These are phyloP conservation scores for Catostomus latipinnis DNA, from an alignment of 2,797 vertebrate genomes.

Conservation along the genomic window DNA sequence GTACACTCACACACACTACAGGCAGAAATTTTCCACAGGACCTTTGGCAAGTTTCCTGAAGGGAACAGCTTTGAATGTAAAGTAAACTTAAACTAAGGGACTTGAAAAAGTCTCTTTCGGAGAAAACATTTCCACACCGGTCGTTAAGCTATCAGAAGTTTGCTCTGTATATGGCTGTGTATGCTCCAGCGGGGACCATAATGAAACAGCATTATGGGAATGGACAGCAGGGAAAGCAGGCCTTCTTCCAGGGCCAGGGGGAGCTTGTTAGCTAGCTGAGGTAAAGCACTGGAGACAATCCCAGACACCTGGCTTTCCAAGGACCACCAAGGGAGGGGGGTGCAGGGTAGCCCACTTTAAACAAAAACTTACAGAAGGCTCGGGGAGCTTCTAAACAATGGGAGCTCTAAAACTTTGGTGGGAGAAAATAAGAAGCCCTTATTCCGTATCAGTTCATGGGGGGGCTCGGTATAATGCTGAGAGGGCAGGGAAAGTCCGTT, in stretches of 20 bases:
- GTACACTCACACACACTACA: not conserved
- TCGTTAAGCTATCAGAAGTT: constrained; percentile 63
- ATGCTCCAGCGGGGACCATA: constrained; percentile 66
- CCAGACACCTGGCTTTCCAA: constrained; percentile 84
- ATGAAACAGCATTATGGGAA: constrained; percentile 78
- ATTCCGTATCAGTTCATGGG: not conserved
- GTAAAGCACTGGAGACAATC: constrained; percentile 77
- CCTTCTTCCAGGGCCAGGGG: constrained; percentile 70
- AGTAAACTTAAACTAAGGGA: constrained; percentile 55
- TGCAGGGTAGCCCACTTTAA: constrained; percentile 51
- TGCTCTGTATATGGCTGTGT: constrained; percentile 65
- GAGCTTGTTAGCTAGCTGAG: constrained; percentile 74
- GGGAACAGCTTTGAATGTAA: constrained; percentile 32
- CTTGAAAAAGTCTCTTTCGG: constrained; percentile 55
- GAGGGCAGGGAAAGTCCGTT: not conserved
- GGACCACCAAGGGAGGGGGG: constrained; percentile 78
- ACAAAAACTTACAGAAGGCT: constrained; percentile 67
- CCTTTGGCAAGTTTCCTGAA: constrained; percentile 56
- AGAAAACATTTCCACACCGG: constrained; percentile 56
- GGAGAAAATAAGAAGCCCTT: not conserved
- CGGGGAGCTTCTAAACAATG: constrained; percentile 61
- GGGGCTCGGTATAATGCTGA: not conserved
- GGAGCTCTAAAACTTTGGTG: constrained; percentile 49
- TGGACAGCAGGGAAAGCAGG: constrained; percentile 64
- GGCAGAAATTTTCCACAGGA: constrained; percentile 34